Evolutionary conservation across 1,140 invertebrate species (phyloP).

Genomic region (Drosophila pseudoobscura): DNA sequence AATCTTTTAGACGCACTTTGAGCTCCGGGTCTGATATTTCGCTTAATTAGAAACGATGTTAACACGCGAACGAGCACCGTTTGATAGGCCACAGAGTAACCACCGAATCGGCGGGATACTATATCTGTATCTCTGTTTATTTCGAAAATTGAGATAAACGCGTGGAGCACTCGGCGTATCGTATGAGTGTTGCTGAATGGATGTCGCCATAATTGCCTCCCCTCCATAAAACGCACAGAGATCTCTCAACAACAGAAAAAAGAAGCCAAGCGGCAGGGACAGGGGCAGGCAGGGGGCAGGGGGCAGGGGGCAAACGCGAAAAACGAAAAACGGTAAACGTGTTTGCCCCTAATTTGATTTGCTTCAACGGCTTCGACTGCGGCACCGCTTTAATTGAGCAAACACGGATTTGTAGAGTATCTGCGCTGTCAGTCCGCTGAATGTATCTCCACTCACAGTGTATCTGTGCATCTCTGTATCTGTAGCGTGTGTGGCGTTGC

Average conservation of each 20-base stretch:
- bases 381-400: constrained; percentile 52
- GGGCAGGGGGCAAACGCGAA: neutral
- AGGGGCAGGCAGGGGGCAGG: too few relatives aligned
- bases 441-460: constrained; percentile 19
- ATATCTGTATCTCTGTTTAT: constrained; percentile 56
- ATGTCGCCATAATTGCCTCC: constrained; percentile 53
- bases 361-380: constrained; percentile 14
- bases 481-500: neutral
- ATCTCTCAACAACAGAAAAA: constrained; percentile 1
- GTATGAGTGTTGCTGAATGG: constrained; percentile 35
- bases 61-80: constrained; percentile 53
- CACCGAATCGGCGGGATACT: constrained; percentile 27
- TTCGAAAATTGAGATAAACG: constrained; percentile 69
- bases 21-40: constrained; percentile 2
- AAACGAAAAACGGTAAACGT: constrained; percentile 58
- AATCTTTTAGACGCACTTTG: neutral
- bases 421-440: constrained; percentile 1
- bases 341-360: constrained; percentile 75
- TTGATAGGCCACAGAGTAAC: constrained; percentile 12
- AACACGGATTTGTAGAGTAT: constrained; percentile 46
- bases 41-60: constrained; percentile 70
- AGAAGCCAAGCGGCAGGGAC: neutral
- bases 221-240: constrained; percentile 9
- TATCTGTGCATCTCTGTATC: neutral
- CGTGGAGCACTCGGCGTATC: constrained; percentile 32